Evolutionary conservation across 1,140 invertebrate genomes (phyloP).

Genomic region (Piezodorus guildinii): DNA sequence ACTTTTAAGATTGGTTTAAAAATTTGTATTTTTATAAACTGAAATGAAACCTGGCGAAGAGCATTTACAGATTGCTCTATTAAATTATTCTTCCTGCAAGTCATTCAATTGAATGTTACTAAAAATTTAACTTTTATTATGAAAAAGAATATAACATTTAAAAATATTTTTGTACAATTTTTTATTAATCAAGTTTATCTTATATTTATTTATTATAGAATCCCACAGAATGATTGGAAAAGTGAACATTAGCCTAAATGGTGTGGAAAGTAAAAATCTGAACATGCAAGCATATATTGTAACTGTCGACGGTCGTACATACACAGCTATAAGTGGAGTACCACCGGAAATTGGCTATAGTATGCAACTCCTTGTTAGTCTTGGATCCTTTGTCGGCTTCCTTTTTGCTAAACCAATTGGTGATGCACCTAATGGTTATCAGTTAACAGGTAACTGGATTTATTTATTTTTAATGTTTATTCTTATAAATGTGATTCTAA

Average conservation of each 20-base stretch:
- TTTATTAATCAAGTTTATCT: no score
- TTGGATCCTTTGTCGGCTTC: constrained; percentile 79
- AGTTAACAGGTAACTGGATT: constrained; percentile 56
- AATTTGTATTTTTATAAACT: no score
- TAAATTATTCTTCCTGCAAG: no score
- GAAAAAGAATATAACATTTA: no score
- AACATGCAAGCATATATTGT: constrained; percentile 88
- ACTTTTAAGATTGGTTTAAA: no score
- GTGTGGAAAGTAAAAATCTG: constrained; percentile 54
- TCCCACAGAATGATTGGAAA: constrained; percentile 78
- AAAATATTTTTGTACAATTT: no score
- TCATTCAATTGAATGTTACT: no score
- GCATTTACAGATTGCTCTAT: no score
- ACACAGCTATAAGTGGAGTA: constrained; percentile 77
- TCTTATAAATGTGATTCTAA: neutral
- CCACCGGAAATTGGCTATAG: constrained; percentile 58
- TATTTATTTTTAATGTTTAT: neutral
- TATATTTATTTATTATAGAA: constrained; percentile 37
- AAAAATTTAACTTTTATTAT: no score
- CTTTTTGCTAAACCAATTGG: constrained; percentile 72
- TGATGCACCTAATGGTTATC: constrained; percentile 72
- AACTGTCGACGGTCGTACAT: constrained; percentile 73
- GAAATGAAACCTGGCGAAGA: no score
- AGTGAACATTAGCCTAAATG: constrained; percentile 68
- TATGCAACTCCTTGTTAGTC: constrained; percentile 62